Evolutionary conservation across 2,888 invertebrate species (phyloP).

Genomic region (Homarus gammarus): DNA sequence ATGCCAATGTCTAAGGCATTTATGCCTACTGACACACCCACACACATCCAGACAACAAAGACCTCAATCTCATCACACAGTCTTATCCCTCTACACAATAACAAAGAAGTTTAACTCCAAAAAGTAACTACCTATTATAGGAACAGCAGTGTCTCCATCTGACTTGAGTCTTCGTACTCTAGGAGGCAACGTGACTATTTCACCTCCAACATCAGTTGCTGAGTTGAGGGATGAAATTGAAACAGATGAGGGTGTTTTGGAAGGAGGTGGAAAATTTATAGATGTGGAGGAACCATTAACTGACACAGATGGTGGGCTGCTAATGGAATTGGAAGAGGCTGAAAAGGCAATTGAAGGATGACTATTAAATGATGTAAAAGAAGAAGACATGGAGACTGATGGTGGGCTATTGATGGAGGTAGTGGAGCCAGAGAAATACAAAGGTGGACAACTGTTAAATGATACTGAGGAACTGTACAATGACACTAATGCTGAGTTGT

Average conservation of each 20-base stretch:
- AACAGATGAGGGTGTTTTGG: constrained; percentile 65
- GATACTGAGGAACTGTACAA: constrained; percentile 32
- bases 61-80: no score
- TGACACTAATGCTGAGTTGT: constrained; percentile 14
- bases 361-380: constrained; percentile 62
- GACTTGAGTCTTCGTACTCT: constrained; percentile 60
- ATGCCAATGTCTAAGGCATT: no score
- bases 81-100: no score
- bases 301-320: constrained; percentile 67
- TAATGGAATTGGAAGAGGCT: constrained; percentile 60
- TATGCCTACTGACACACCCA: no score
- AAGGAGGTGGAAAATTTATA: constrained; percentile 59
- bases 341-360: constrained; percentile 62
- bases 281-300: constrained; percentile 65
- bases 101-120: no score
- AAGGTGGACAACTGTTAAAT: constrained; percentile 23
- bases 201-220: constrained; percentile 49
- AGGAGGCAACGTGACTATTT: constrained; percentile 51
- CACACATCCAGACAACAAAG: no score
- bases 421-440: constrained; percentile 35
- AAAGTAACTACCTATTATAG: constrained; percentile 47
- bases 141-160: constrained; percentile 41
- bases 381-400: constrained; percentile 45
- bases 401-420: constrained; percentile 51
- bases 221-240: constrained; percentile 59